Conservation (phyloP, 1,140 invertebrate species). For the Diorhabda sublineata region DNA sequence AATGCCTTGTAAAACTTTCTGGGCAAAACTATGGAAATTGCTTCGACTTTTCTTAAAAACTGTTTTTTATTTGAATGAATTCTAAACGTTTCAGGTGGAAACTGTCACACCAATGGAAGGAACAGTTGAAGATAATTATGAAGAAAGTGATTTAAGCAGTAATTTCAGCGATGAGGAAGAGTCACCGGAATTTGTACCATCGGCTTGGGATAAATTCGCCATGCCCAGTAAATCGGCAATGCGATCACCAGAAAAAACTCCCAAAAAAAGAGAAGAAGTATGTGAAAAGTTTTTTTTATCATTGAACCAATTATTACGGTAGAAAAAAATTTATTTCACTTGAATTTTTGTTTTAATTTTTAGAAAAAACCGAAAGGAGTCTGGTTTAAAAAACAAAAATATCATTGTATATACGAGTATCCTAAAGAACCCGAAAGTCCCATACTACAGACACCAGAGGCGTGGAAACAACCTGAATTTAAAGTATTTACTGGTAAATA, state of each 20-base stretch:
- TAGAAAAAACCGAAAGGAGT: constrained; percentile 56
- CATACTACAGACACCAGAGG: constrained; percentile 39
- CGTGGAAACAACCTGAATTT: constrained; percentile 44
- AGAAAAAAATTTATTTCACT: neutral
- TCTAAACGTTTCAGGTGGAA: constrained; percentile 27
- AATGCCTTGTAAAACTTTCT: neutral
- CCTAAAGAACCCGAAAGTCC: constrained; percentile 59
- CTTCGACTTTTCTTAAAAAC: too few species aligned
- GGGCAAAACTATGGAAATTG: too few species aligned
- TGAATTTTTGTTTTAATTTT: neutral
- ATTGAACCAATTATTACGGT: neutral
- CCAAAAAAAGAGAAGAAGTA: constrained; percentile 40
- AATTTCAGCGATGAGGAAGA: constrained; percentile 55
- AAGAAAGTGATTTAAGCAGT: constrained; percentile 37
- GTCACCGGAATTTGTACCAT: constrained; percentile 57
- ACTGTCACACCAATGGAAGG: constrained; percentile 34
- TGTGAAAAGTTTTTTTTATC: constrained; percentile 10
- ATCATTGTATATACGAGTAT: constrained; percentile 78
- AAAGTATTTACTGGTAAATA: constrained; percentile 41
- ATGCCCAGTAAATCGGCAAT: constrained; percentile 55
- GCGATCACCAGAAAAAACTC: constrained; percentile 51
- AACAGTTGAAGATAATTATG: constrained; percentile 36
- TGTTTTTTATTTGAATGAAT: too few species aligned
- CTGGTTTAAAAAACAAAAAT: constrained; percentile 76
- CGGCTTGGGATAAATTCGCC: constrained; percentile 57